Evolutionary conservation across 2,797 vertebrate genomes (phyloP), one percentile per base, ranked within the genome.

Genomic region (Rhinatrema bivittatum): DNA sequence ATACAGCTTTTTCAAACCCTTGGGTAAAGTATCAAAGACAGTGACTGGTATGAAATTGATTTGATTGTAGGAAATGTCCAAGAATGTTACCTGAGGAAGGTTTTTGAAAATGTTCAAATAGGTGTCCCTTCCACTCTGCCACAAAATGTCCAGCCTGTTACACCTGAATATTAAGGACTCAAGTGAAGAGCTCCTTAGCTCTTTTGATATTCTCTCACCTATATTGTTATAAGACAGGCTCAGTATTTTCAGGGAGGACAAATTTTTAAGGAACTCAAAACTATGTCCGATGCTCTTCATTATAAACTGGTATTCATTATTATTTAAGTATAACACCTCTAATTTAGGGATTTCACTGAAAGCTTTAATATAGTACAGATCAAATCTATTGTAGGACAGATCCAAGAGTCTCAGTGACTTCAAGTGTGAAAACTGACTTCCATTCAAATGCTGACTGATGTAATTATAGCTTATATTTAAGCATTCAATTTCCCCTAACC

Each of bases 391-490:
- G 60, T 78, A 56, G 3, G 85, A 74, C 68, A 89, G 61, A 53
- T 85, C 70, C 29, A 89, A 73, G 42, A 65, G 80, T 22, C 42
- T 42, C 32, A 89, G 42, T 3, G 74, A 67, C 20, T 24, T 69
- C 48, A 86, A 40, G 18, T 7, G 16, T 3, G 16, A 4, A 50
- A 89, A 89, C 20, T 70, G 30, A 1, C 45, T 53, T 3, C 44
- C 32, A 19, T 36, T 72, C 30, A 87, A 36, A 12, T 78, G 30
- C 44, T 88, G 81, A 46, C 70, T 88, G 56, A 88, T 80, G 53
- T 88, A 89, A 59, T 89, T 89, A 40, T 63, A 76, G 23, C 85
- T 88, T 48, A 89, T 67, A 51, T 88, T 76, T 25, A 89, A 62
- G 47, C 87, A 89, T 31, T 72, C 66, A 14, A 46, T 70, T 4